Evolutionary conservation across 2,888 invertebrate genomes (phyloP).

Genomic region (Cataglyphis cursor): DNA sequence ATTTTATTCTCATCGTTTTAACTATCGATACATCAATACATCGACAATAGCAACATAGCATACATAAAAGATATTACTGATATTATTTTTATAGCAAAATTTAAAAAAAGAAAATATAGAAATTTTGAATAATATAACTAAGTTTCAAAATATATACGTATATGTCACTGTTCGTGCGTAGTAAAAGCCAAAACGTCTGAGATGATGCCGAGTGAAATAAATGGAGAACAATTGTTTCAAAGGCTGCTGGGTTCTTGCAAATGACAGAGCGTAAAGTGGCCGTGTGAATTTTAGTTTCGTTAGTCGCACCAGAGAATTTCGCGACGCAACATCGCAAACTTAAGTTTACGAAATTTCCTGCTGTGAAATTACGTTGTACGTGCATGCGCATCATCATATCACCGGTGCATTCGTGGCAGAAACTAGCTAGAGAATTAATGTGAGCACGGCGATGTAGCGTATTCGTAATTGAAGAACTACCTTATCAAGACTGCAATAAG

Average conservation of each 20-base stretch:
- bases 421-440: constrained; percentile 41
- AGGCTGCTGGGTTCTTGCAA: constrained; percentile 35
- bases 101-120: neutral
- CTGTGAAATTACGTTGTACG: constrained; percentile 33
- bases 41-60: neutral
- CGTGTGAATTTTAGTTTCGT: constrained; percentile 50
- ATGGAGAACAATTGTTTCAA: constrained; percentile 1
- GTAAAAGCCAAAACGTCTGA: neutral
- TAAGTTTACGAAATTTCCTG: constrained; percentile 41
- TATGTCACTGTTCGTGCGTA: neutral
- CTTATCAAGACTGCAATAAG: constrained; percentile 14
- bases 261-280: constrained; percentile 41
- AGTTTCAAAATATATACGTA: neutral
- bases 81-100: neutral
- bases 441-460: constrained; percentile 16
- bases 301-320: constrained; percentile 36
- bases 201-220: neutral
- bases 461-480: constrained; percentile 27
- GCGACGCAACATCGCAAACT: constrained; percentile 34
- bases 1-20: neutral
- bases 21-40: neutral
- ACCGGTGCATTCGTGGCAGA: constrained; percentile 48
- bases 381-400: constrained; percentile 42
- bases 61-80: neutral
- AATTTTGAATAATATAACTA: neutral